Percentiles rank a stretch among this genome's conserved stretches.
phyloP scores from a whole-genome alignment of 2,113 vertebrate genomes.

The Prionailurus viverrinus region DNA sequence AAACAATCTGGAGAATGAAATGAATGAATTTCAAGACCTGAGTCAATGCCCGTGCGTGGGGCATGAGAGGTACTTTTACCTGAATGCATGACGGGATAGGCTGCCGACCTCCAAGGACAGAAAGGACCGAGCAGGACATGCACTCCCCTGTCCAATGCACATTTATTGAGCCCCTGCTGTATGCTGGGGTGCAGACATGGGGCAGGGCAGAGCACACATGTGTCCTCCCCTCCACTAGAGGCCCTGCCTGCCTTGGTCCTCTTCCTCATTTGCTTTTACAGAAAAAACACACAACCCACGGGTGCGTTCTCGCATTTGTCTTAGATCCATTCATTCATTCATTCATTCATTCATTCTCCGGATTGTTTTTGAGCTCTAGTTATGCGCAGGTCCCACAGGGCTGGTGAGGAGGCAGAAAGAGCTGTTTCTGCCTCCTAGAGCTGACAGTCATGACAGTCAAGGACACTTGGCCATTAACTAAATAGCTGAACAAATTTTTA shows the following conservation, averaged over 20 bases:
- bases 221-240: background rate
- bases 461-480: no score
- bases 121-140: background rate
- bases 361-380: background rate
- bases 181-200: background rate
- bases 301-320: background rate
- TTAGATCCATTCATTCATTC: background rate
- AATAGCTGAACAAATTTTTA: background rate
- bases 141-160: background rate
- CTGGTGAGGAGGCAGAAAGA: no score
- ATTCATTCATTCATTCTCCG: background rate
- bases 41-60: rapidly evolving
- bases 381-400: background rate
- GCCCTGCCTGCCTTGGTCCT: no score
- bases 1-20: background rate
- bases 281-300: background rate
- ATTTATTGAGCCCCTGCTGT: background rate
- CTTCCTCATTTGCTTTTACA: background rate
- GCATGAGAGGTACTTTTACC: background rate
- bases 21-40: background rate
- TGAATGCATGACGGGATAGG: background rate
- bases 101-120: background rate
- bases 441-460: no score
- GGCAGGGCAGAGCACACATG: no score
- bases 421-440: background rate